A percentile compares a stretch with the other conserved stretches of the same genome.
Conservation (phyloP, 2,797 vertebrate species). For the Falco berigora region DNA sequence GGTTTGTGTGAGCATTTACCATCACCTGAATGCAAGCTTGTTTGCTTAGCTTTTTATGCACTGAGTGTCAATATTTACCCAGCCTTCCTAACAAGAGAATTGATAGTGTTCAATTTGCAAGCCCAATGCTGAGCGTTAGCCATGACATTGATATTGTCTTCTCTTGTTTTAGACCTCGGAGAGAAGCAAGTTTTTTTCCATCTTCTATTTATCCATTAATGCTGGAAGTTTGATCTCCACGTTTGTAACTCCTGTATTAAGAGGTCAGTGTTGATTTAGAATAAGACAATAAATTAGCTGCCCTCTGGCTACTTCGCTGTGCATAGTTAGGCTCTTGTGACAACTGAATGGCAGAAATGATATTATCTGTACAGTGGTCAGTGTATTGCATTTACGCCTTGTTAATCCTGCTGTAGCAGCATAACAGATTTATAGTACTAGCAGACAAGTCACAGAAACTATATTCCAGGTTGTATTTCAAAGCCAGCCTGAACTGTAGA, state of each 20-base stretch:
- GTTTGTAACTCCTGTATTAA: conserved; percentile 89
- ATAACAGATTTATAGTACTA: background rate
- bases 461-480: conserved; percentile 1
- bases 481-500: background rate
- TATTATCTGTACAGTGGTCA: background rate
- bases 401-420: background rate
- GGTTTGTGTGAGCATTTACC: conserved; percentile 43
- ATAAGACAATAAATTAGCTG: background rate
- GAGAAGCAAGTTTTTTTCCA: conserved; percentile 93
- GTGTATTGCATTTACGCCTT: background rate
- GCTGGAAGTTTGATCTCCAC: conserved; percentile 94
- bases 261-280: conserved; percentile 78
- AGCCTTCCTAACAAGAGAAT: conserved; percentile 13
- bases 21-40: background rate
- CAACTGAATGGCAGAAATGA: conserved; percentile 25
- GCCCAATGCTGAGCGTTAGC: background rate
- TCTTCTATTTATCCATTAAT: conserved; percentile 97
- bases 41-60: conserved; percentile 49
- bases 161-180: conserved; percentile 77
- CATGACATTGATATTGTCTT: conserved; percentile 25
- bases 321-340: background rate
- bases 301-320: background rate
- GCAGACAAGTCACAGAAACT: background rate
- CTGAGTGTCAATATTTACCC: conserved; percentile 9
- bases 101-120: conserved; percentile 39